Evolutionary conservation across 2,888 invertebrate genomes (phyloP), one percentile per base, ranked within the genome.

Genomic region (Rhorus exstirpatorius): DNA sequence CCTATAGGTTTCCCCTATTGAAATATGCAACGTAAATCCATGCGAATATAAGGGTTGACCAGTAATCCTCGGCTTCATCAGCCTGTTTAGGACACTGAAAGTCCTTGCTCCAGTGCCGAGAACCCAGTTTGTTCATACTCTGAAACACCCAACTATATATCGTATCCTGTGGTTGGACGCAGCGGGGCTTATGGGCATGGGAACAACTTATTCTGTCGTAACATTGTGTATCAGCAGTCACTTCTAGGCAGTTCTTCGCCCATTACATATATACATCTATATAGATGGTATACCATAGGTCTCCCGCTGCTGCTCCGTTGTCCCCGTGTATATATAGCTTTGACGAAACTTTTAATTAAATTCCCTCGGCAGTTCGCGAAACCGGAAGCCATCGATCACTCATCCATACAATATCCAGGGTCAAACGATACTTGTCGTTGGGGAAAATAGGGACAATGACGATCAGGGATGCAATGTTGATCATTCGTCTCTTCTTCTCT

Each of bases 271-370:
- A n/a, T n/a, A n/a, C n/a, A n/a, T n/a, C 19, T 24, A 31, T 61
- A 21, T 60, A 24, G 31, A 35, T 38, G 19, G 21, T 35, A 26
- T 0, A 14, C 17, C 12, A 51, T 51, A 63, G 35, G 14, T 63
- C 7, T 21, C 14, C n/a, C 19, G 12, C 17, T 35, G 8, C 67
- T 17, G 12, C 21, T 41, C 51, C 63, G 41, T 19, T 53, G 58
- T 55, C 75, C 74, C 41, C 38, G 74, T 72, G 72, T n/a, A n/a
- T n/a, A n/a, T n/a, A n/a, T n/a, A n/a, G 76, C 60, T 78, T 74
- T 65, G 26, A 75, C 71, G 75, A 79, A 85, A 85, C 81, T 85
- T 85, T 81, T 83, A 83, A 85, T 85, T 85, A 85, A 85, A 85
- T 82, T 81, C 76, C 77, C 81, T 63, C 51, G 53, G 49, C 53